phyloP scores from a whole-genome alignment of 2,797 vertebrate genomes.

The Siniperca obscura region DNA sequence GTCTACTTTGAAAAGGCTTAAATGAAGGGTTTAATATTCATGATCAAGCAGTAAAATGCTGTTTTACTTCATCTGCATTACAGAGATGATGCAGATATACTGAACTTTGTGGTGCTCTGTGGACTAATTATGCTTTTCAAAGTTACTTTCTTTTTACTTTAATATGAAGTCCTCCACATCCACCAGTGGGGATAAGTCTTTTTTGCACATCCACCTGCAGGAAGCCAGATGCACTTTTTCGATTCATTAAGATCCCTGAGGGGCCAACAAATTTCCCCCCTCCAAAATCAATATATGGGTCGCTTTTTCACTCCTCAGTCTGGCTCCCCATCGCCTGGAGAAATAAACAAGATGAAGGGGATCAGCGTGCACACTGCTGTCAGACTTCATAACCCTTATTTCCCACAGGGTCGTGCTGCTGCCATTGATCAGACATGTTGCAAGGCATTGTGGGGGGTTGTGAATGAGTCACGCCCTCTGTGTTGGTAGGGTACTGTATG shows the following conservation, averaged over 20 bases:
- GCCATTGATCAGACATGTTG: conserved; percentile 72
- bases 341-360: conserved; percentile 80
- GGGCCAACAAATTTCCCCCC: conserved; percentile 53
- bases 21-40: conserved; percentile 50
- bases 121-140: conserved; percentile 44
- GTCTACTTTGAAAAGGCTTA: conserved; percentile 33
- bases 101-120: conserved; percentile 22
- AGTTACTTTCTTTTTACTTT: conserved; percentile 46
- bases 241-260: conserved; percentile 77
- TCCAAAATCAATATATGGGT: conserved; percentile 77
- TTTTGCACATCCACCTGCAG: conserved; percentile 52
- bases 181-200: conserved; percentile 35
- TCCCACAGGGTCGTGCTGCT: conserved; percentile 68
- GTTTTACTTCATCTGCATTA: conserved; percentile 57
- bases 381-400: conserved; percentile 81
- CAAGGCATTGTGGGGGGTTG: conserved; percentile 40
- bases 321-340: conserved; percentile 68
- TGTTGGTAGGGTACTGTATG: conserved; percentile 9
- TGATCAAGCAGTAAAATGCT: conserved; percentile 36
- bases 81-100: conserved; percentile 36
- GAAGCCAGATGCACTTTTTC: conserved; percentile 72
- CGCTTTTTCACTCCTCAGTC: conserved; percentile 61
- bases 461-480: conserved; percentile 23
- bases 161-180: conserved; percentile 27
- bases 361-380: conserved; percentile 65